Conservation (phyloP, 2,797 vertebrate genomes). For the Aselliscus stoliczkanus region DNA sequence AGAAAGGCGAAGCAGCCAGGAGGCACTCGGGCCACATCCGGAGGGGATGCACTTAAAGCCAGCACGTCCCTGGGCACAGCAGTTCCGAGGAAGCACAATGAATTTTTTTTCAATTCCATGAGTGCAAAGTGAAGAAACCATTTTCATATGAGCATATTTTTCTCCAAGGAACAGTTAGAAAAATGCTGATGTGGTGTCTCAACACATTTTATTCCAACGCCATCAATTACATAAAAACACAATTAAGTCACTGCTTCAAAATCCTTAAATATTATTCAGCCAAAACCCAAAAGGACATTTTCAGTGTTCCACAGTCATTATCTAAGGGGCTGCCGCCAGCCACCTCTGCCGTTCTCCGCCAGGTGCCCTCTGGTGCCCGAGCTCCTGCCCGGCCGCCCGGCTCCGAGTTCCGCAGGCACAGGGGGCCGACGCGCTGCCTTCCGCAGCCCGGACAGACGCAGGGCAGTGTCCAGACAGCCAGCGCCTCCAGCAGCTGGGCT, state of each 20-base stretch:
- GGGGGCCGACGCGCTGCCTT: neutral
- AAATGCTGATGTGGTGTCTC: conserved; percentile 75
- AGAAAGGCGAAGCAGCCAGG: neutral
- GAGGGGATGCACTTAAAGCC: neutral
- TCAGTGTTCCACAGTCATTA: conserved; percentile 1
- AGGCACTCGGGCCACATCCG: neutral
- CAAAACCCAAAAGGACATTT: conserved; percentile 68
- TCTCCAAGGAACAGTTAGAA: conserved; percentile 74
- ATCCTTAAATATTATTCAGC: conserved; percentile 73
- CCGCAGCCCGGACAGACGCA: no score
- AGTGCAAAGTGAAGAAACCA: conserved; percentile 72
- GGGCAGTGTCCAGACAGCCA: no score
- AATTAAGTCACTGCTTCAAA: conserved; percentile 76
- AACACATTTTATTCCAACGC: conserved; percentile 62
- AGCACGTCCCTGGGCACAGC: conserved; percentile 30
- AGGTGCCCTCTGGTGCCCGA: no score
- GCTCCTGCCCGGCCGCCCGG: neutral
- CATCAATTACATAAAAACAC: conserved; percentile 75
- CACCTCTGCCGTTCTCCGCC: neutral
- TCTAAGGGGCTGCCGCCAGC: neutral
- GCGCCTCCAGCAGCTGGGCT: neutral
- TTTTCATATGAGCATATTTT: conserved; percentile 75
- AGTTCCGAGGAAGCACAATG: conserved; percentile 50
- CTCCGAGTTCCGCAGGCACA: conserved; percentile 29
- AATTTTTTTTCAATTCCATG: conserved; percentile 49